These are phyloP conservation scores for Hoplostethus atlanticus DNA, from an alignment of 2,797 vertebrate species.

Conservation along the genomic window DNA sequence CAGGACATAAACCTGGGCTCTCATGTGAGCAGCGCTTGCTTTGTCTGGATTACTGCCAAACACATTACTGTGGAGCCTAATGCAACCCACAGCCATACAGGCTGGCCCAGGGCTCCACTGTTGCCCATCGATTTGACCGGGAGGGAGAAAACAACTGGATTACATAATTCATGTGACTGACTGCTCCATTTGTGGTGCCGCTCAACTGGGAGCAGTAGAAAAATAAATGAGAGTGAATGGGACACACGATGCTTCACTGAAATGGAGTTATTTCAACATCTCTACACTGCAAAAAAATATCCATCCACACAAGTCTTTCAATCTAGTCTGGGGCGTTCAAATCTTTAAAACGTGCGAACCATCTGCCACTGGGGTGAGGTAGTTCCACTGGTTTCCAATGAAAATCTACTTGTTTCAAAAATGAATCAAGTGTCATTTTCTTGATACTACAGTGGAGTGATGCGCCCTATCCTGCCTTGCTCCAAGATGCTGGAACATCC, in stretches of 20 bases:
- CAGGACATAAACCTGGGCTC: conserved; percentile 41
- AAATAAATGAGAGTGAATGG: background rate
- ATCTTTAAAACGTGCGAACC: too few relatives aligned
- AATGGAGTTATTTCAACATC: background rate
- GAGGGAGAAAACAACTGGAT: conserved; percentile 67
- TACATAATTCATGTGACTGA: conserved; percentile 78
- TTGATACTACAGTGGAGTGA: too few relatives aligned
- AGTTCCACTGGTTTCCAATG: too few relatives aligned
- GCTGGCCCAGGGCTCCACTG: conserved; percentile 41
- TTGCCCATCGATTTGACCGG: conserved; percentile 66
- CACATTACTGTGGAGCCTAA: conserved; percentile 69
- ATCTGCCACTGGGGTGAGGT: too few relatives aligned
- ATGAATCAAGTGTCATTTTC: too few relatives aligned
- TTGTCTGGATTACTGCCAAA: conserved; percentile 66
- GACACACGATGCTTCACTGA: background rate
- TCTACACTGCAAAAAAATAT: background rate
- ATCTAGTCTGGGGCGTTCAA: too few relatives aligned
- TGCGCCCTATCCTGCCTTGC: too few relatives aligned
- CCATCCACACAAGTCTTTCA: background rate
- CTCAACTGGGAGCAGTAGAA: conserved; percentile 12
- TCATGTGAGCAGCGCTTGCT: conserved; percentile 53
- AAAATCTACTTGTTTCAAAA: too few relatives aligned
- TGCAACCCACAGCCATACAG: conserved; percentile 51
- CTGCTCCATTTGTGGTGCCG: conserved; percentile 51
- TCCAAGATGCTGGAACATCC: too few relatives aligned